A percentile compares a stretch with the other conserved stretches of the same genome.
Conservation (phyloP, 2,797 vertebrate genomes). For the Atherinosoma microstoma region DNA sequence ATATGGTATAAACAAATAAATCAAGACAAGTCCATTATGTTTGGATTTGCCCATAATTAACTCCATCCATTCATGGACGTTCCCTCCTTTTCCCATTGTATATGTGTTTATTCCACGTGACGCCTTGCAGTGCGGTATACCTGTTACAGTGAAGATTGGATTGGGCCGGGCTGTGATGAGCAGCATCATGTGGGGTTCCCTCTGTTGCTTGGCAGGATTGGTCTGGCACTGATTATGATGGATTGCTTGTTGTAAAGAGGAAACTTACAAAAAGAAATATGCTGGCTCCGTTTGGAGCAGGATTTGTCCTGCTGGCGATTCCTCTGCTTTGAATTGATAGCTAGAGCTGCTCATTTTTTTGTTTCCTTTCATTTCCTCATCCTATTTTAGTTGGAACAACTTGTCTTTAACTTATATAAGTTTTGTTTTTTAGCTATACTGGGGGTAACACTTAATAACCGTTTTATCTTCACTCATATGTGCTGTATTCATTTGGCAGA, state of each 20-base stretch:
- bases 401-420: neutral
- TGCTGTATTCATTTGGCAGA: constrained; percentile 5
- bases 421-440: neutral
- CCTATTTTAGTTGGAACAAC: neutral
- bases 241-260: constrained; percentile 48
- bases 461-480: constrained; percentile 1
- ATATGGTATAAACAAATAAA: neutral
- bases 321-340: constrained; percentile 18
- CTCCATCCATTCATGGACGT: neutral
- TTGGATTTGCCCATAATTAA: neutral
- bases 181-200: constrained; percentile 56
- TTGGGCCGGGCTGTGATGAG: constrained; percentile 35
- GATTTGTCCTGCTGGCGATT: constrained; percentile 20
- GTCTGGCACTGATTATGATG: constrained; percentile 66
- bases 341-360: constrained; percentile 10
- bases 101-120: neutral
- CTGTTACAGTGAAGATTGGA: constrained; percentile 34
- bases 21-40: neutral
- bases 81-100: neutral
- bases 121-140: neutral
- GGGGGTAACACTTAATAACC: neutral
- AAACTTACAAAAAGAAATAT: constrained; percentile 44
- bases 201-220: constrained; percentile 62
- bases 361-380: constrained; percentile 4
- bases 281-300: constrained; percentile 37